Conservation (phyloP, 1,140 invertebrate genomes). For the Dysdera silvatica region DNA sequence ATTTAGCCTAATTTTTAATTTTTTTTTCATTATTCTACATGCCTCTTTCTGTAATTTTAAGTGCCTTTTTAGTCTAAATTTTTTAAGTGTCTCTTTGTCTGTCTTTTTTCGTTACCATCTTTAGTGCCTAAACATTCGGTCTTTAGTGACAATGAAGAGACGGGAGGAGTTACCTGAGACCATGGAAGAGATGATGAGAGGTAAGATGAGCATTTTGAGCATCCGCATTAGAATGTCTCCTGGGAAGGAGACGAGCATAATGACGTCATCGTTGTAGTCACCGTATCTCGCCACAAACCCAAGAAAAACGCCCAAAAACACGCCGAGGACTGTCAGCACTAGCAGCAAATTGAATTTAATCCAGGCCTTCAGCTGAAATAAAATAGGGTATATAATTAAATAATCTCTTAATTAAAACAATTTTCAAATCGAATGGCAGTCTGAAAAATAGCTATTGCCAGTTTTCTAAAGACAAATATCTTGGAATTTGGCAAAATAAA, state of each 20-base stretch:
- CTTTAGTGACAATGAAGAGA: too few relatives aligned
- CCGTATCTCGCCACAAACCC: slow-evolving; percentile 39
- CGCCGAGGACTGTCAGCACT: slow-evolving; percentile 47
- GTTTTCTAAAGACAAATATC: too few relatives aligned
- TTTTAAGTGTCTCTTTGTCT: too few relatives aligned
- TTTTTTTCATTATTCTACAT: too few relatives aligned
- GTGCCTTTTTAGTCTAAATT: too few relatives aligned
- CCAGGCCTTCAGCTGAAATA: slow-evolving; percentile 32
- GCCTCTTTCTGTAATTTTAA: too few relatives aligned
- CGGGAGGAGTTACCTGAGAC: slow-evolving; percentile 44
- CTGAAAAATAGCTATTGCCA: background rate
- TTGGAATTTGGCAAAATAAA: too few relatives aligned
- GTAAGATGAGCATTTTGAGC: slow-evolving; percentile 49
- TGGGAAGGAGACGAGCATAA: slow-evolving; percentile 45
- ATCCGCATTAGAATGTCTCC: slow-evolving; percentile 49
- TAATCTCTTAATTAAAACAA: too few relatives aligned
- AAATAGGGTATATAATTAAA: too few relatives aligned
- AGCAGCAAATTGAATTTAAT: slow-evolving; percentile 43
- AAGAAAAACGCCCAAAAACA: slow-evolving; percentile 45
- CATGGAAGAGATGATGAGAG: slow-evolving; percentile 47
- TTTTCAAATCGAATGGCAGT: background rate
- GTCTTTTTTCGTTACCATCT: too few relatives aligned
- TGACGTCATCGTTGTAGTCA: slow-evolving; percentile 36
- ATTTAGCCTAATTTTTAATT: too few relatives aligned
- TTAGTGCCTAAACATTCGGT: too few relatives aligned